Conservation (phyloP, 2,888 invertebrate species). For the Adelognathus sp. region DNA sequence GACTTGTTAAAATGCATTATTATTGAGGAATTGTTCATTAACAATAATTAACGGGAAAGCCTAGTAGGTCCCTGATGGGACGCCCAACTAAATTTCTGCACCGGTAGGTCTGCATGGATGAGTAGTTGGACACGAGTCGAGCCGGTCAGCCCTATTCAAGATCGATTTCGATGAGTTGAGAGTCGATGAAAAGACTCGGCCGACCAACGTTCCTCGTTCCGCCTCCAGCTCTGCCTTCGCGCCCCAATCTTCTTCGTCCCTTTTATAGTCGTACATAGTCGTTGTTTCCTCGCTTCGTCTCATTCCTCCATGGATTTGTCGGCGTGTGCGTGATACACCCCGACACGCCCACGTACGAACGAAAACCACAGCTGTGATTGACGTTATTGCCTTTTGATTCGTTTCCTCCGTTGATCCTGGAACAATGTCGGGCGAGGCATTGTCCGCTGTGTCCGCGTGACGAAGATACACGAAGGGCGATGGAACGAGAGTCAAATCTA, state of each 20-base stretch:
- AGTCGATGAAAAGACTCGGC: background rate
- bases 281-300: background rate
- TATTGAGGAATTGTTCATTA: no score
- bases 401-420: conserved; percentile 35
- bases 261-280: background rate
- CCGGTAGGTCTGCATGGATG: background rate
- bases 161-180: conserved; percentile 29
- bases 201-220: background rate
- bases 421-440: background rate
- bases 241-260: background rate
- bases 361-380: conserved; percentile 37
- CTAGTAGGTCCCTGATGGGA: background rate
- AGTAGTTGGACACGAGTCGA: background rate
- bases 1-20: no score
- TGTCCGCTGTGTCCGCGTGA: background rate
- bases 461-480: background rate
- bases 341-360: background rate
- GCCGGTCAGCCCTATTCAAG: conserved; percentile 19
- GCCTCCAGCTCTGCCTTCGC: background rate
- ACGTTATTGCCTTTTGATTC: conserved; percentile 60
- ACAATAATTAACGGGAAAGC: background rate
- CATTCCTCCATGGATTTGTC: background rate
- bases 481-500: no score
- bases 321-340: background rate
- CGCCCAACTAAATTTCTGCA: background rate